Evolutionary conservation across 1,140 invertebrate genomes (phyloP).

Genomic region (Drosophila albomicans): DNA sequence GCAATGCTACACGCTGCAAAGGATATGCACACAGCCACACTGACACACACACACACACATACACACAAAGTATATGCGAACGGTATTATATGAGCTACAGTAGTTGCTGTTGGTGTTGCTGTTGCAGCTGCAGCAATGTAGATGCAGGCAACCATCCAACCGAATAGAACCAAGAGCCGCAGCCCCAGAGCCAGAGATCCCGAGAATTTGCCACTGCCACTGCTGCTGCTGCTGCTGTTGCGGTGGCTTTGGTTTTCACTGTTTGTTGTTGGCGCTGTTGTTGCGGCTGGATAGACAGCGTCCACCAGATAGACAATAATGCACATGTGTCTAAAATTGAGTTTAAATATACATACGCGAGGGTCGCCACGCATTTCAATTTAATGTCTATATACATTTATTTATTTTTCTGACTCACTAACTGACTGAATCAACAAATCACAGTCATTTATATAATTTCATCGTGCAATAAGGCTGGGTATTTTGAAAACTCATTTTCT

Average conservation of each 20-base stretch:
- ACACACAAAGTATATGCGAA: constrained; percentile 63
- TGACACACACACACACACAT: constrained; percentile 31
- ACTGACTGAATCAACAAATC: no score
- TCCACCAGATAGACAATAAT: constrained; percentile 80
- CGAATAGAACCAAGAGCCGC: constrained; percentile 17
- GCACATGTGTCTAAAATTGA: constrained; percentile 82
- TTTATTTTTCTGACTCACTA: no score
- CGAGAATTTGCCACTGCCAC: constrained; percentile 32
- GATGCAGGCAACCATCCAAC: constrained; percentile 33
- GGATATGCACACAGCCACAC: constrained; percentile 67
- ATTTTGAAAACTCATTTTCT: no score
- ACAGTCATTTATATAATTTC: no score
- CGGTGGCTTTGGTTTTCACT: constrained; percentile 73
- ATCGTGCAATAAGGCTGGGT: no score
- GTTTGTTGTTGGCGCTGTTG: constrained; percentile 77
- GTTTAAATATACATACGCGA: constrained; percentile 72
- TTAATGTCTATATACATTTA: no score
- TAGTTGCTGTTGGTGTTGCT: constrained; percentile 23
- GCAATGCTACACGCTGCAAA: constrained; percentile 74
- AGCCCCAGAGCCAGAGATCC: constrained; percentile 19
- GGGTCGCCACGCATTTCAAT: constrained; percentile 10
- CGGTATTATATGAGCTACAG: constrained; percentile 76
- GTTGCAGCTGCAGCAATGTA: constrained; percentile 34
- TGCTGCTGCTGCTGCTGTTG: constrained; percentile 61
- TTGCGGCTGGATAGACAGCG: constrained; percentile 79